A percentile compares a stretch with the other conserved stretches of the same genome.
Conservation (phyloP, 1,140 invertebrate genomes). For the Theocolax elegans region DNA sequence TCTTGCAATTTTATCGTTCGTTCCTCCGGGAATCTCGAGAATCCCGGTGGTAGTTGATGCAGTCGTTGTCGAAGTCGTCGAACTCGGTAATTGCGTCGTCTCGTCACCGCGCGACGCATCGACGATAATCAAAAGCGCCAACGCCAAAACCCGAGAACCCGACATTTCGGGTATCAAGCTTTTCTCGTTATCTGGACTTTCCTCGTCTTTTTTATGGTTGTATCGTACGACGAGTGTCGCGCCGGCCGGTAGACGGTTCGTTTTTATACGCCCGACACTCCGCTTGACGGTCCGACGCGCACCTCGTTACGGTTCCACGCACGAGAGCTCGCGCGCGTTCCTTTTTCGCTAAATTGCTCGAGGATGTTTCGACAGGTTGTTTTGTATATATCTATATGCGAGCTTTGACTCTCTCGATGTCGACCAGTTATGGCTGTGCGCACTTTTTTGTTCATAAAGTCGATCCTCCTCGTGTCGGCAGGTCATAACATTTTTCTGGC, state of each 20-base stretch:
- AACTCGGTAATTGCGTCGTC: neutral
- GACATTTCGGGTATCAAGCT: neutral
- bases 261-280: conserved; percentile 22
- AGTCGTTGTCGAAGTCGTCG: neutral
- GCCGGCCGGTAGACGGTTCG: conserved; percentile 1
- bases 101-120: neutral
- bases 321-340: neutral
- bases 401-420: no score
- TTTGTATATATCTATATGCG: no score
- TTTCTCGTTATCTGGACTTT: neutral
- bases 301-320: conserved; percentile 33
- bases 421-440: conserved; percentile 10
- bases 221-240: conserved; percentile 15
- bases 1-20: conserved; percentile 8
- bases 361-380: conserved; percentile 40
- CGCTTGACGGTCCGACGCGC: conserved; percentile 29
- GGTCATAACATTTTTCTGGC: no score
- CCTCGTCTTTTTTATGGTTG: neutral
- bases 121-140: neutral
- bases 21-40: neutral
- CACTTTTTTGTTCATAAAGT: neutral
- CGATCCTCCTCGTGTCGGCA: no score
- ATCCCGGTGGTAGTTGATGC: neutral
- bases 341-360: conserved; percentile 12
- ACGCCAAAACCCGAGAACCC: neutral